phyloP scores from a whole-genome alignment of 2,113 vertebrate genomes.

The Leptobrachium ailaonicum region DNA sequence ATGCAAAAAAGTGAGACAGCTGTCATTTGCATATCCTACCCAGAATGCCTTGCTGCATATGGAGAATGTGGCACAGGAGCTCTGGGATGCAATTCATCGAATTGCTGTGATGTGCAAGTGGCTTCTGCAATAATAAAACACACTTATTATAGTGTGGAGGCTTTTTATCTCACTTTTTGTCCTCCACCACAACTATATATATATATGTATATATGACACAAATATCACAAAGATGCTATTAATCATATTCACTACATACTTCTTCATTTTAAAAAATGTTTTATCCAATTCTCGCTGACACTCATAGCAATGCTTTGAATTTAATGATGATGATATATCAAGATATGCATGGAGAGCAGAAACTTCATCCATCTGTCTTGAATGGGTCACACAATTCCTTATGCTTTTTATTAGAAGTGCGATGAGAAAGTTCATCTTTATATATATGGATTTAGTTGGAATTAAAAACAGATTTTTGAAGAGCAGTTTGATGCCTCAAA shows the following conservation, averaged over 20 bases:
- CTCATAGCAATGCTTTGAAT: neutral
- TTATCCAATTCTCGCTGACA: neutral
- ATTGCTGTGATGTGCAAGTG: no score
- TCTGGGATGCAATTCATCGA: no score
- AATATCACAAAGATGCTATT: neutral
- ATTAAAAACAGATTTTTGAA: slow-evolving; percentile 44
- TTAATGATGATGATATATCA: slow-evolving; percentile 29
- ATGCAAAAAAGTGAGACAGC: no score
- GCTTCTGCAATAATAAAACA: no score
- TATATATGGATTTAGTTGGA: slow-evolving; percentile 41
- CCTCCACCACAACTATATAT: no score
- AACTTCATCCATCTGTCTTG: slow-evolving; percentile 17
- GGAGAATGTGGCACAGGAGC: no score
- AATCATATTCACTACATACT: neutral
- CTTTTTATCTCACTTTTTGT: no score
- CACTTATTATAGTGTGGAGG: no score
- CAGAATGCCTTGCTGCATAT: no score
- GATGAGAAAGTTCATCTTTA: slow-evolving; percentile 43
- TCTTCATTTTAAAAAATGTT: neutral
- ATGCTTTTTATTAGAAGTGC: slow-evolving; percentile 41
- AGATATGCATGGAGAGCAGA: slow-evolving; percentile 12
- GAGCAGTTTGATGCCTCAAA: slow-evolving; percentile 26
- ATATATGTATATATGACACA: no score
- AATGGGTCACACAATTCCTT: slow-evolving; percentile 30
- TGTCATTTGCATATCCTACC: no score